phyloP scores from a whole-genome alignment of 1,140 invertebrate genomes.

The Bombus terrestris region DNA sequence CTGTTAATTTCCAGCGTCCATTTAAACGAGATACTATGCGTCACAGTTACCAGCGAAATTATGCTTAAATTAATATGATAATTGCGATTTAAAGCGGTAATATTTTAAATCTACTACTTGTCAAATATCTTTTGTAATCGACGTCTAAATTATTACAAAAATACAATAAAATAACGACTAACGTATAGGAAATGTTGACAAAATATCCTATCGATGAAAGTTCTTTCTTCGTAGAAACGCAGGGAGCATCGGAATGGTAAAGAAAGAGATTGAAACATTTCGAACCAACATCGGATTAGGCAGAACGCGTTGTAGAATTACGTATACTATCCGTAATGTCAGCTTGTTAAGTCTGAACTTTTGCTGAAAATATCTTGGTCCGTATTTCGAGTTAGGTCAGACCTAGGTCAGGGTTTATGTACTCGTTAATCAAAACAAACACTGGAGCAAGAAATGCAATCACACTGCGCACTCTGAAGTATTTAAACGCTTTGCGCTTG shows the following conservation, averaged over 20 bases:
- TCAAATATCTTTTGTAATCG: no score
- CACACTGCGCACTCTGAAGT: not conserved
- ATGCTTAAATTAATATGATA: no score
- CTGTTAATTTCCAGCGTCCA: no score
- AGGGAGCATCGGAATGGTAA: no score
- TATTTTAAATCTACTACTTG: no score
- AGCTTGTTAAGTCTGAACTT: constrained; percentile 9
- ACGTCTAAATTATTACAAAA: not conserved
- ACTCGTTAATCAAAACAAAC: constrained; percentile 34
- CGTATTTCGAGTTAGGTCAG: constrained; percentile 20
- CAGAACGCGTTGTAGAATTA: not conserved
- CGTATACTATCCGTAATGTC: not conserved
- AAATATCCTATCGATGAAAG: not conserved
- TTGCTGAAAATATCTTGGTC: not conserved
- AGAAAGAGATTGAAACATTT: not conserved
- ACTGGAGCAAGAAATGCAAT: constrained; percentile 18
- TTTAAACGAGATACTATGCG: no score
- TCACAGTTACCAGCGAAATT: no score
- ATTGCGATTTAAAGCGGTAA: no score
- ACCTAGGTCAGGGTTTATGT: constrained; percentile 31
- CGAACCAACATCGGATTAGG: not conserved
- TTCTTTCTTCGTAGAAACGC: not conserved
- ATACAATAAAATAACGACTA: not conserved
- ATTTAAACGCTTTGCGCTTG: constrained; percentile 22
- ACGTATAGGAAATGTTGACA: not conserved